phyloP scores from a whole-genome alignment of 2,888 invertebrate genomes.

The Entomobrya multifasciata region DNA sequence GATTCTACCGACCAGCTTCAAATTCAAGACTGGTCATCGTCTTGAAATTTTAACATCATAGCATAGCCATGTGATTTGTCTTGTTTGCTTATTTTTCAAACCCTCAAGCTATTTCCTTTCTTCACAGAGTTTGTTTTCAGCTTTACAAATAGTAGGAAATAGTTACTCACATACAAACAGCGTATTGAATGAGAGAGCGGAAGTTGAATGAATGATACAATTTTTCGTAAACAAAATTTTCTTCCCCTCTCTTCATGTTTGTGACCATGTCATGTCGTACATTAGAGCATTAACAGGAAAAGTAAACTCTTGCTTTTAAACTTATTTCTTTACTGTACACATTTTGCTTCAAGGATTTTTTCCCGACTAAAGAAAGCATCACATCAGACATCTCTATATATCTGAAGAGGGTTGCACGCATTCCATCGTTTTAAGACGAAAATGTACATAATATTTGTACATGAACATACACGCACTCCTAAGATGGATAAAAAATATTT shows the following conservation, averaged over 20 bases:
- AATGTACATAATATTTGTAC: neutral
- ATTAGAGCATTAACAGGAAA: constrained; percentile 27
- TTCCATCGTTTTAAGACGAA: neutral
- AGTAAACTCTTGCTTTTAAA: constrained; percentile 34
- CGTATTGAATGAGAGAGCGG: neutral
- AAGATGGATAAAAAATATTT: neutral
- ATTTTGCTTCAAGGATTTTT: constrained; percentile 46
- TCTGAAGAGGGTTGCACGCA: neutral
- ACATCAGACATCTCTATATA: neutral
- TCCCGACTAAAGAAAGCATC: constrained; percentile 22
- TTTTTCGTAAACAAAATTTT: constrained; percentile 45
- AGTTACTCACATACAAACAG: neutral
- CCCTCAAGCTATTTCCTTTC: neutral
- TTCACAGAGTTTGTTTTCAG: neutral
- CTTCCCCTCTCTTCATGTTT: constrained; percentile 13
- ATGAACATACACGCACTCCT: neutral
- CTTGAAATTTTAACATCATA: no score
- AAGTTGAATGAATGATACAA: constrained; percentile 26
- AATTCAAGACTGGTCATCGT: no score
- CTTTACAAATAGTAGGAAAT: neutral
- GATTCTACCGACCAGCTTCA: no score
- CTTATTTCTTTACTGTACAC: constrained; percentile 28
- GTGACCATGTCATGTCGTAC: no score
- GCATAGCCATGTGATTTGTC: neutral
- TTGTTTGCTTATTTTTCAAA: neutral